Evolutionary conservation across 2,888 invertebrate genomes (phyloP).

Genomic region (Andrena chrysosceles): DNA sequence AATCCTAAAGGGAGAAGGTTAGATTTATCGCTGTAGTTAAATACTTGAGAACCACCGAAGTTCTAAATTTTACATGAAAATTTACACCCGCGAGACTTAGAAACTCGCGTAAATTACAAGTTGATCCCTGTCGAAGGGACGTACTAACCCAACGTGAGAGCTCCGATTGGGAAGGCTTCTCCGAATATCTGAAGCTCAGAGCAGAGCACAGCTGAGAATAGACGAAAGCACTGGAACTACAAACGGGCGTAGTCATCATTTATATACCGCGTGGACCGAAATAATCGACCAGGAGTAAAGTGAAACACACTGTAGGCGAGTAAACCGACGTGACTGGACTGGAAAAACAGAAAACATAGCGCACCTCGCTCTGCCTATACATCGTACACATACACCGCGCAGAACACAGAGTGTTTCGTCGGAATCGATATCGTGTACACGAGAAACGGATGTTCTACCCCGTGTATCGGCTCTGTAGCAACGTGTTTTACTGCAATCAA

Average conservation of each 20-base stretch:
- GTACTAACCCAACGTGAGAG: too few relatives aligned
- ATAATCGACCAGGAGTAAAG: background rate
- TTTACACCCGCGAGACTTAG: too few relatives aligned
- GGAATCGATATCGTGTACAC: background rate
- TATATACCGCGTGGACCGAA: background rate
- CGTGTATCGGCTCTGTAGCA: conserved; percentile 19
- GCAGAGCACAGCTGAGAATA: background rate
- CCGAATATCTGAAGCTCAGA: background rate
- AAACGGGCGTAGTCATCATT: background rate
- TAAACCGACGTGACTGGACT: background rate
- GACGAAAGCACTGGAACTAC: background rate
- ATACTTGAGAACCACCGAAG: too few relatives aligned
- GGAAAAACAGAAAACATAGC: background rate
- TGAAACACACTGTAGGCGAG: background rate
- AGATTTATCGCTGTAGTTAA: too few relatives aligned
- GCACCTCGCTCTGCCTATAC: background rate
- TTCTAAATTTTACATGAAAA: too few relatives aligned
- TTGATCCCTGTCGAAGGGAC: too few relatives aligned
- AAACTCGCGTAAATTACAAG: too few relatives aligned
- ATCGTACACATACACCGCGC: background rate
- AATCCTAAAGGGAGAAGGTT: background rate
- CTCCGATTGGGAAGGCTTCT: too few relatives aligned
- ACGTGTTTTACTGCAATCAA: conserved; percentile 22
- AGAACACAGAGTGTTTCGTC: background rate
- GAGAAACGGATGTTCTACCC: conserved; percentile 1